A percentile compares a stretch with the other conserved stretches of the same genome.
These are phyloP conservation scores for Aspidiotus rigidus DNA, from an alignment of 2,888 invertebrate species.

Conservation along the genomic window DNA sequence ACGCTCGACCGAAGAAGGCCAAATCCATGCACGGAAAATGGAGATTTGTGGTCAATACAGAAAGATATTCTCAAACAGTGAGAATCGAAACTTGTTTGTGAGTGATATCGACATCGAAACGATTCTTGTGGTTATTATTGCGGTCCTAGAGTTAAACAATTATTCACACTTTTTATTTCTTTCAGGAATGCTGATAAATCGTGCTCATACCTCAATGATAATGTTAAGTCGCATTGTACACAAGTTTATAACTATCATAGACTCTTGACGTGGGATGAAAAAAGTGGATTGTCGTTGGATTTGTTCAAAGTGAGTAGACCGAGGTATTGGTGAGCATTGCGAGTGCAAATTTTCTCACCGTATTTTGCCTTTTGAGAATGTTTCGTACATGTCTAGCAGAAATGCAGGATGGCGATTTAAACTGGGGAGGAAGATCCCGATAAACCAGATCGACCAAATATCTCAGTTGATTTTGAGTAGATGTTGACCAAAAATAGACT, in stretches of 20 bases:
- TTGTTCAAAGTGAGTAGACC: slow-evolving; percentile 58
- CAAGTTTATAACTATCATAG: slow-evolving; percentile 78
- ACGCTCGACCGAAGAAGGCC: slow-evolving; percentile 70
- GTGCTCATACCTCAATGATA: slow-evolving; percentile 69
- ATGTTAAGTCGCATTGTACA: slow-evolving; percentile 68
- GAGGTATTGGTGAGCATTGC: too few relatives aligned
- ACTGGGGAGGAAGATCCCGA: too few relatives aligned
- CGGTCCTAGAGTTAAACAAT: not conserved
- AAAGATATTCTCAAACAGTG: slow-evolving; percentile 72
- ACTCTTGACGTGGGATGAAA: slow-evolving; percentile 70
- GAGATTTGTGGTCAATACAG: slow-evolving; percentile 79
- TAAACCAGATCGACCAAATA: too few relatives aligned
- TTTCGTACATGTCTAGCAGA: slow-evolving; percentile 12
- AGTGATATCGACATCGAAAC: slow-evolving; percentile 42
- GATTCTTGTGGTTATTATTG: too few relatives aligned
- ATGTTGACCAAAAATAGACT: too few relatives aligned
- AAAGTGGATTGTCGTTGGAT: slow-evolving; percentile 70
- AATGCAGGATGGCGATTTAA: not conserved
- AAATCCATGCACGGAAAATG: slow-evolving; percentile 69
- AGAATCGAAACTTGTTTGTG: slow-evolving; percentile 71
- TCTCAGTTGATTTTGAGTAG: too few relatives aligned
- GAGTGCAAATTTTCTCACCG: too few relatives aligned
- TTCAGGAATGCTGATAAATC: slow-evolving; percentile 61
- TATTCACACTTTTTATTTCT: slow-evolving; percentile 36
- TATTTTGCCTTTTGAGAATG: too few relatives aligned